Evolutionary conservation across 2,797 vertebrate genomes (phyloP).

Genomic region (Dicrostonyx torquatus): DNA sequence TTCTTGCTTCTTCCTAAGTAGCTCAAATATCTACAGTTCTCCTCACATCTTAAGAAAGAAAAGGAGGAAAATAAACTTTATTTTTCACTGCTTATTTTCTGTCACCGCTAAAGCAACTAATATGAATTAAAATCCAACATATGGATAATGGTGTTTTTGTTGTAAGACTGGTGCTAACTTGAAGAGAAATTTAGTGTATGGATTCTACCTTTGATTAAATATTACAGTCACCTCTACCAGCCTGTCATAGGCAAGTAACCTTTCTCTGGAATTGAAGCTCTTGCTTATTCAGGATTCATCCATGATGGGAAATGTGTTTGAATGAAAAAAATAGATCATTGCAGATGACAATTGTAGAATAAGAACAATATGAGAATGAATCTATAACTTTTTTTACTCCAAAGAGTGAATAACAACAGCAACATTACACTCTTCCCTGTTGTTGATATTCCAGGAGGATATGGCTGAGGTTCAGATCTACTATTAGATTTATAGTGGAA

Average conservation of each 20-base stretch:
- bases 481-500: conserved; percentile 51
- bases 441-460: conserved; percentile 65
- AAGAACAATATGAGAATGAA: conserved; percentile 47
- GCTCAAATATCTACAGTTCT: background rate
- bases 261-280: background rate
- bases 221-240: background rate
- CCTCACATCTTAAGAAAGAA: background rate
- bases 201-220: background rate
- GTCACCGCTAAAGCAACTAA: background rate
- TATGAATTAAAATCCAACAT: background rate
- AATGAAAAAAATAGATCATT: conserved; percentile 34
- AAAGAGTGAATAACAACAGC: conserved; percentile 22
- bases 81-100: conserved; percentile 1
- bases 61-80: background rate
- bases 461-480: conserved; percentile 69
- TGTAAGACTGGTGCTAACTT: background rate
- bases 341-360: conserved; percentile 7
- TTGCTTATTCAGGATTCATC: background rate
- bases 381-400: background rate
- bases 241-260: background rate
- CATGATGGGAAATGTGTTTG: background rate
- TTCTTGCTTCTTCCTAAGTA: background rate
- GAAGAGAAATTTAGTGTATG: background rate
- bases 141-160: background rate
- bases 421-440: background rate